Percentiles rank a stretch among this genome's conserved stretches.
phyloP scores from a whole-genome alignment of 2,888 invertebrate genomes.

The Rhamnusium bicolor region DNA sequence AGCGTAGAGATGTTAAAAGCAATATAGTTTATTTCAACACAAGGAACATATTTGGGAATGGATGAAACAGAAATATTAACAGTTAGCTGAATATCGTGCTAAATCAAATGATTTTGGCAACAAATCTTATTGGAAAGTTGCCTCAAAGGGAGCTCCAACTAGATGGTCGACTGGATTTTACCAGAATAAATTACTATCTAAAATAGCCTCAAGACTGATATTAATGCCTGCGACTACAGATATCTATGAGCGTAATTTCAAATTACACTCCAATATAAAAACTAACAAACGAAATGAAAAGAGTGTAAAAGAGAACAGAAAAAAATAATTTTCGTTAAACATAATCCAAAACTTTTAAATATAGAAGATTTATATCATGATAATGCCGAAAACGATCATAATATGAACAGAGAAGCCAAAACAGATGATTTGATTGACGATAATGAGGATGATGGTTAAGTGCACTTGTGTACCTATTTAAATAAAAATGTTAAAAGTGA shows the following conservation, averaged over 20 bases:
- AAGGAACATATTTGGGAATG: neutral
- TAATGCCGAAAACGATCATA: too few relatives aligned
- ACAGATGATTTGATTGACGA: too few relatives aligned
- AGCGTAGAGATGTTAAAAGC: neutral
- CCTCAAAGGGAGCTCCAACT: too few relatives aligned
- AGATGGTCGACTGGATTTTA: too few relatives aligned
- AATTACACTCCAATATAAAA: neutral
- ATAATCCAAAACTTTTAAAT: neutral
- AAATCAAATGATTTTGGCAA: neutral
- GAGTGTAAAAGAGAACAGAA: neutral
- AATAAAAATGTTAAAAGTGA: too few relatives aligned
- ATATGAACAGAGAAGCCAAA: too few relatives aligned
- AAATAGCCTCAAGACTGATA: too few relatives aligned
- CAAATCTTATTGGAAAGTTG: too few relatives aligned
- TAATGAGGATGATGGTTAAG: too few relatives aligned
- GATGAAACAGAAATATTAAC: neutral
- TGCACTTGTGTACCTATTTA: too few relatives aligned
- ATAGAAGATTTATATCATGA: neutral
- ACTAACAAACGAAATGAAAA: neutral
- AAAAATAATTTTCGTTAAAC: neutral
- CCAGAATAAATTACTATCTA: too few relatives aligned
- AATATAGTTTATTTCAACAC: neutral
- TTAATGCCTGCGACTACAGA: neutral
- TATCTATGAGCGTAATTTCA: neutral
- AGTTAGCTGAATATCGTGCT: neutral